Base-by-base conservation (phyloP, 2,888 invertebrate species). In the Oxyscelio sp. region DNA sequence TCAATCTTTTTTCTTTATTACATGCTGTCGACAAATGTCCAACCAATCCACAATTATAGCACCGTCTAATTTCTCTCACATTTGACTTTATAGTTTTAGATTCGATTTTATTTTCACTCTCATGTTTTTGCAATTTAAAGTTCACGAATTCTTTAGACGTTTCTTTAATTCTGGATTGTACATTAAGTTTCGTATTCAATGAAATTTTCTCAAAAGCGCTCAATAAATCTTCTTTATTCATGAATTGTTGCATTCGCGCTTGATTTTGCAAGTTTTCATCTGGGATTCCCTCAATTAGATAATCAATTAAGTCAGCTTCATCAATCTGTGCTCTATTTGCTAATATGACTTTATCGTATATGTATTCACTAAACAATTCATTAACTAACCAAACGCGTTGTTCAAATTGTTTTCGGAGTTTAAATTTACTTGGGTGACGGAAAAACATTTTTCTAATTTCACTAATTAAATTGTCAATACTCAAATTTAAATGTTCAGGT, bases 341-440 rank as follows among this genome's bases (percentile, higher is more conserved):
- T 4, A n/a, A 5, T n/a, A 40, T 40, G 2, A 40, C 40, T n/a
- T 40, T 40, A 0, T 40, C 15, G 9, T 40, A 5, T 2, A 40
- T 59, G 43, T 85, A 85, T 27, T 82, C 71, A 27, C 31, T 65
- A 40, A 87, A 87, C 2, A 21, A 4, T 66, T 87, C 85, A 9
- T 61, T 45, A 9, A 8, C 0, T 27, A 63, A 19, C 84, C 85
- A 84, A 5, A 19, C 24, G 6, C 83, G 50, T 2, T 19, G 22
- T 50, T 87, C 85, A 45, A 85, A 87, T 5, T 63, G 11, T 21
- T 66, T 79, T 2, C 63, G 15, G 4, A 63, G 48, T 8, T 27
- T 27, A 9, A 81, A 11, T 43, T 61, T 70, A 22, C 48, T 59
- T 3, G 45, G 22, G 17, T 68, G 52, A 13, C 54, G 58, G 40